Evolutionary conservation across 92 coral and sea anemone genomes (phyloP).

Genomic region (Metridium senile): DNA sequence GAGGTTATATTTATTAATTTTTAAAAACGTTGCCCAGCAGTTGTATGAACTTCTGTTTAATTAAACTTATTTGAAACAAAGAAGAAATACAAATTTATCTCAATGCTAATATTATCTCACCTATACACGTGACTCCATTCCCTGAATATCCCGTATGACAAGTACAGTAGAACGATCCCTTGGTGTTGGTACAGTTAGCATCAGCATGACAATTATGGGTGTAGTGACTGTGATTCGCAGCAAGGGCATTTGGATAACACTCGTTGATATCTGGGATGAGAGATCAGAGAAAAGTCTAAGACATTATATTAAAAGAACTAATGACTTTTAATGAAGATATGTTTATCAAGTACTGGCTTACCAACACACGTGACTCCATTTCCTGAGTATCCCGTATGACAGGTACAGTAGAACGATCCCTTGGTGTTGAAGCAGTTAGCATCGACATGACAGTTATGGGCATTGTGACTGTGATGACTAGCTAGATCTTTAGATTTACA

Average conservation of each 20-base stretch:
- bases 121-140: not conserved
- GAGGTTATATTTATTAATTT: too few species aligned
- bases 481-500: conserved; percentile 8
- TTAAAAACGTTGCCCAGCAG: too few species aligned
- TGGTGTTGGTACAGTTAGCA: conserved; percentile 76
- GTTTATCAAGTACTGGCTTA: not conserved
- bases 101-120: not conserved
- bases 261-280: not conserved
- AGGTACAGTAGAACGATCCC: conserved; percentile 86
- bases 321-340: too few species aligned
- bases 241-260: too few species aligned
- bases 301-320: too few species aligned
- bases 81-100: too few species aligned
- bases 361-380: conserved; percentile 53
- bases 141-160: conserved; percentile 47
- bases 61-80: too few species aligned
- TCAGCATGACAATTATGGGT: too few species aligned
- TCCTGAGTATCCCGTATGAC: conserved; percentile 71
- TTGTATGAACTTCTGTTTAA: too few species aligned
- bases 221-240: too few species aligned
- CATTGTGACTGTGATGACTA: conserved; percentile 19
- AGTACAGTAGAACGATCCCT: conserved; percentile 74
- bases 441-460: conserved; percentile 55
- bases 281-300: too few species aligned
- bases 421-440: conserved; percentile 81